A percentile compares a stretch with the other conserved stretches of the same genome.
Conservation (phyloP, 2,797 vertebrate genomes). For the Sebastes melanostomus region DNA sequence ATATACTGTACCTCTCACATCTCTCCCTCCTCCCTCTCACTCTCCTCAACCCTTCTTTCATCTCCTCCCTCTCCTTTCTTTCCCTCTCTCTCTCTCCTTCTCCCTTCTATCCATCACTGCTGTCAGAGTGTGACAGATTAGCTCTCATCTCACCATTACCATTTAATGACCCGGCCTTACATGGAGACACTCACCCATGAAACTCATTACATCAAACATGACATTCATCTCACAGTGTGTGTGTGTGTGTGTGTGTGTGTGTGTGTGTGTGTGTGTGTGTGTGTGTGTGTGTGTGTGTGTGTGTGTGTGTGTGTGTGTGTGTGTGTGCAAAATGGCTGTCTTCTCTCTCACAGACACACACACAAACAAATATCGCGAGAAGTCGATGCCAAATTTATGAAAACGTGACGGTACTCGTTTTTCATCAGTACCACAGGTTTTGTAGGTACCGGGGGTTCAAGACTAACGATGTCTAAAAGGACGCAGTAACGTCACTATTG, state of each 20-base stretch:
- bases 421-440: too few relatives aligned
- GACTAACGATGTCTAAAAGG: too few relatives aligned
- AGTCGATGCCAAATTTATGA: too few relatives aligned
- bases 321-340: neutral
- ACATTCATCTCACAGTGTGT: conserved; percentile 28
- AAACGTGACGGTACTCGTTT: too few relatives aligned
- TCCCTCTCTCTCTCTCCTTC: neutral
- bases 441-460: too few relatives aligned
- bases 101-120: neutral
- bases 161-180: conserved; percentile 56
- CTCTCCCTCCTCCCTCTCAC: neutral
- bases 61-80: neutral
- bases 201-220: conserved; percentile 63
- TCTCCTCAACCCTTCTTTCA: neutral
- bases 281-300: neutral
- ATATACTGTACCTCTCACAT: neutral
- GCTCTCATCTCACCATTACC: conserved; percentile 48
- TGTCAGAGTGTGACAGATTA: conserved; percentile 47
- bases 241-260: conserved; percentile 13
- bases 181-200: conserved; percentile 61
- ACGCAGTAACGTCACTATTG: too few relatives aligned
- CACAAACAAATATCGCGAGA: too few relatives aligned
- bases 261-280: neutral
- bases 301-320: neutral
- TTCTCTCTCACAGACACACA: too few relatives aligned